These are phyloP conservation scores for Hycleus phaleratus DNA, from an alignment of 1,140 invertebrate species.

Conservation along the genomic window DNA sequence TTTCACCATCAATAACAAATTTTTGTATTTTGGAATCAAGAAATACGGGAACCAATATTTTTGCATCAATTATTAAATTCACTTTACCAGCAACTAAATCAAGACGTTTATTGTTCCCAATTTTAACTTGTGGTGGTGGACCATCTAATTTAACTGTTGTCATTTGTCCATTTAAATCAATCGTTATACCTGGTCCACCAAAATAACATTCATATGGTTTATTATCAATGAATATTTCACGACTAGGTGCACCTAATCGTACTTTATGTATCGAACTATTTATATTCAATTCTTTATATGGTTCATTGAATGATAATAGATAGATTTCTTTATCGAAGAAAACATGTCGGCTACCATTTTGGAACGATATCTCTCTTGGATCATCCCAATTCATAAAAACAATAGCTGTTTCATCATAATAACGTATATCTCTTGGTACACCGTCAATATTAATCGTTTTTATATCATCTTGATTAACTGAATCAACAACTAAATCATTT, in stretches of 20 bases:
- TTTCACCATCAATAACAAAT: constrained; percentile 65
- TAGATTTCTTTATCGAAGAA: constrained; percentile 67
- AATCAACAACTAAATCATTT: constrained; percentile 45
- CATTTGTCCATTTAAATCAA: constrained; percentile 73
- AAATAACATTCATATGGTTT: constrained; percentile 84
- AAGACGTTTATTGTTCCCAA: constrained; percentile 58
- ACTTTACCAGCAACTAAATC: constrained; percentile 78
- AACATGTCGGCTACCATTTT: constrained; percentile 56
- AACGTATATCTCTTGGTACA: constrained; percentile 71
- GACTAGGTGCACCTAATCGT: constrained; percentile 81
- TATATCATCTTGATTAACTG: constrained; percentile 57
- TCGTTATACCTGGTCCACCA: constrained; percentile 75
- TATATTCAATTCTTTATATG: constrained; percentile 62
- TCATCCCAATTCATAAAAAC: constrained; percentile 78
- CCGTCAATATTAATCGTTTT: constrained; percentile 81
- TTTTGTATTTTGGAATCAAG: constrained; percentile 80
- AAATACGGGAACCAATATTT: constrained; percentile 69
- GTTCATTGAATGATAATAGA: constrained; percentile 60
- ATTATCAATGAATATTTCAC: constrained; percentile 85
- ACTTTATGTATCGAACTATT: constrained; percentile 68
- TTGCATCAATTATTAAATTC: constrained; percentile 73
- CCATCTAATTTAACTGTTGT: constrained; percentile 74
- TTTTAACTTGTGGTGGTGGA: constrained; percentile 77
- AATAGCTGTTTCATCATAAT: constrained; percentile 76
- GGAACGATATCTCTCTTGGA: constrained; percentile 76